Base-by-base conservation (phyloP, 2,888 invertebrate genomes). In the Stenolophus ochropezus region DNA sequence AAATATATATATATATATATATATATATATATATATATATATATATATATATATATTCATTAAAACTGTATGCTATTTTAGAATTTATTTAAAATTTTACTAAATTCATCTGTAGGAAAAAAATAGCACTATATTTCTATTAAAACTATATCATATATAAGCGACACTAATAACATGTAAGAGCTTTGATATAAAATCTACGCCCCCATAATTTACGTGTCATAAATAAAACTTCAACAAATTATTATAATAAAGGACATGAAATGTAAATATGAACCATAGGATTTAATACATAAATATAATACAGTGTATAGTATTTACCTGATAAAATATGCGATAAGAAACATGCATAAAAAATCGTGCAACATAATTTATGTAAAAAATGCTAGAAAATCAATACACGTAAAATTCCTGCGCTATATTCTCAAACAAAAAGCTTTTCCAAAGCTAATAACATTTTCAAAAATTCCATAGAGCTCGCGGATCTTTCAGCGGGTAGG, bases 401-500 rank as follows among this genome's bases (percentile, higher is more conserved):
- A 8, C 11, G 25, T 61, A 25, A 61, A 61, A 61, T 61, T 23
- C 61, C 61, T 23, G n/a, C 23, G 61, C 23, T 61, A 25, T 61
- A 61, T 61, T 25, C 33, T 14, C 25, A 23, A 23, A 61, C 61
- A 61, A 61, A 61, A 61, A 61, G 25, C 23, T 11, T 25, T 23
- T 23, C 25, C 14, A 25, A 61, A 23, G 14, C 61, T 61, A 61
- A 61, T 61, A 61, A 25, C 23, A 61, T n/a, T 61, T 61, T 61
- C n/a, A 23, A 53, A 61, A 61, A 61, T 61, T 61, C 61, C 61
- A 61, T 61, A 27, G 65, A 27, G 58, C 11, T 23, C 23, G 23
- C 21, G n/a, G 18, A 74, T 74, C 53, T 51, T 74, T 21, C 49
- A 25, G 27, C 76, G 53, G 21, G 65, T 49, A 61, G 65, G 61